Conservation (phyloP, 2,113 vertebrate genomes). For the Dipodomys stephensi region DNA sequence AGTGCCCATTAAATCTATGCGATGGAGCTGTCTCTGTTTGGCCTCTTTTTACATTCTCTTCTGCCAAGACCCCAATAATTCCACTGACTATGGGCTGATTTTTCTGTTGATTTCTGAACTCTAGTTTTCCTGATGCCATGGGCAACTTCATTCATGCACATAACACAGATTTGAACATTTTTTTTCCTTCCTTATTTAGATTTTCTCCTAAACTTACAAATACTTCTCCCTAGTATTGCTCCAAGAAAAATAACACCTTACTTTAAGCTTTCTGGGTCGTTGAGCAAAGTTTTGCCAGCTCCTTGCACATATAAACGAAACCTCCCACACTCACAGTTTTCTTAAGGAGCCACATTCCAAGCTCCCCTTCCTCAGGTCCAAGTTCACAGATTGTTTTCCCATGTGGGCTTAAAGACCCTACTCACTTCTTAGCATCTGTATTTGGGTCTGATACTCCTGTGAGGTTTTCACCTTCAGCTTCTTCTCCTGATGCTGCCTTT, state of each 20-base stretch:
- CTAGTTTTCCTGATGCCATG: background rate
- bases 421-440: background rate
- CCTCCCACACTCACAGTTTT: background rate
- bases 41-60: background rate
- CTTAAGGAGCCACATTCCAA: background rate
- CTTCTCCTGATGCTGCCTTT: background rate
- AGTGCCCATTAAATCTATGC: background rate
- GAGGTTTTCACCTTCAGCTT: background rate
- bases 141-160: background rate
- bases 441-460: background rate
- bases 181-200: background rate
- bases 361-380: background rate
- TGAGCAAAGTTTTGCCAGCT: background rate
- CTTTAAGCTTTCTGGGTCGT: background rate
- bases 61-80: background rate
- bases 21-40: background rate
- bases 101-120: slow-evolving; percentile 10
- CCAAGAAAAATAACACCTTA: background rate
- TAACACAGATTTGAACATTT: background rate
- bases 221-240: background rate
- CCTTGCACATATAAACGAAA: slow-evolving; percentile 11
- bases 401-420: background rate
- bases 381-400: background rate
- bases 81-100: background rate
- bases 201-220: background rate